A percentile compares a stretch with the other conserved stretches of the same genome.
Conservation (phyloP, 2,113 vertebrate species). For the Percopsis transmontana region DNA sequence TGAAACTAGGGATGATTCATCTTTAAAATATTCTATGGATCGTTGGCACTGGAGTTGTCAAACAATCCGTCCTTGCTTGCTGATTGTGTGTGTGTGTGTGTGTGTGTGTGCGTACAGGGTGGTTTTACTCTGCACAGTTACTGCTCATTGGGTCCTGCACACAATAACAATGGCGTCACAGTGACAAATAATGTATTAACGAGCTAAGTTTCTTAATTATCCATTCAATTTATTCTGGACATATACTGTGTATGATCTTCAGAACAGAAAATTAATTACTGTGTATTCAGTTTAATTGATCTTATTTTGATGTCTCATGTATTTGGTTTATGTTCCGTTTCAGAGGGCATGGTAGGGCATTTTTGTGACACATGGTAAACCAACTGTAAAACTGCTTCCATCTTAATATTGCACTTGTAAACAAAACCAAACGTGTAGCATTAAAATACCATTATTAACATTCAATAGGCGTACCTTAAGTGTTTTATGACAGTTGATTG, state of each 20-base stretch:
- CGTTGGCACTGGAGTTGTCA: too few relatives aligned
- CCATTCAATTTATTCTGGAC: neutral
- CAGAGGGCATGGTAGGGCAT: conserved; percentile 10
- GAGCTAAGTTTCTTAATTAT: neutral
- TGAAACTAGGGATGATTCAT: too few relatives aligned
- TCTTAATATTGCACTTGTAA: conserved; percentile 27
- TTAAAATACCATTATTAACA: conserved; percentile 48
- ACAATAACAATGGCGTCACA: neutral
- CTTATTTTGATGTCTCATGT: neutral
- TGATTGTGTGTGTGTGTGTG: too few relatives aligned
- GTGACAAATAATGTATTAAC: too few relatives aligned
- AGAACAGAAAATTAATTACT: too few relatives aligned
- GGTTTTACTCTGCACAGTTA: neutral
- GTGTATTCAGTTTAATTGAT: too few relatives aligned
- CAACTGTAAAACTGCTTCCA: conserved; percentile 6
- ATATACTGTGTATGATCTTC: neutral
- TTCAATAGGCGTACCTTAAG: conserved; percentile 8
- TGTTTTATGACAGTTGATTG: conserved; percentile 39
- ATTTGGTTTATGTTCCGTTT: too few relatives aligned
- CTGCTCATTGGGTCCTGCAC: neutral
- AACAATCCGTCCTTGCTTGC: too few relatives aligned
- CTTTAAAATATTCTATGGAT: too few relatives aligned
- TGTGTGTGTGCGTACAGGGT: too few relatives aligned
- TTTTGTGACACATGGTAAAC: conserved; percentile 27
- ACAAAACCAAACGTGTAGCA: conserved; percentile 29